Evolutionary conservation across 2,888 invertebrate species (phyloP), one percentile per base, ranked within the genome.

Genomic region (Trissolcus japonicus): DNA sequence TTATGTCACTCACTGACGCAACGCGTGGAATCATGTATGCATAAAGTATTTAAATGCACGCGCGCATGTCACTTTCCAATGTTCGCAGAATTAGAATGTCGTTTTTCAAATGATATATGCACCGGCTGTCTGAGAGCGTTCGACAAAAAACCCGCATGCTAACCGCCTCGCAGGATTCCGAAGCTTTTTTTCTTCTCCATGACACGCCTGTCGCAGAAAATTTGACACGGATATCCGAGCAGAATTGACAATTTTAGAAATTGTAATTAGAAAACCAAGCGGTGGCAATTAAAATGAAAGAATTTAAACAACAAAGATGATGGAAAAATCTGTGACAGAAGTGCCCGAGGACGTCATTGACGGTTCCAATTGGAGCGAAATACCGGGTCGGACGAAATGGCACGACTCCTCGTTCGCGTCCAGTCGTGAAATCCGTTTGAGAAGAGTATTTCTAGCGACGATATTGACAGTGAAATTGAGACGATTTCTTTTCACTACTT

Each of bases 391-490:
- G 4, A 25, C 25, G 48, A 50, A 17, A 21, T 60, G 41, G 50
- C 51, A 41, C 67, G 51, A 59, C 25, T 6, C 16, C 51, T 14
- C 29, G 55, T 76, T 72, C 43, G 17, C 61, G 60, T 77, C 71
- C 66, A 71, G 63, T 77, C 63, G 76, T 72, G 72, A 77, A 77
- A 77, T 77, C 51, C 40, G 57, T 71, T 71, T 75, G 50, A 75
- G 19, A 71, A 61, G 50, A 74, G 29, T 29, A 7, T 29, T 69
- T 78, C 69, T 74, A 78, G 74, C 62, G 78, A 74, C 55, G 78
- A 57, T 78, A 74, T 71, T 73, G 78, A 78, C 69, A 78, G 78
- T 73, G 78, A 78, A 78, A 78, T 71, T 74, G 61, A 56, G 48
- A 43, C 59, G 57, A 71, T 62, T 78, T 78, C 78, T 74, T 73